These are phyloP conservation scores for Trichogramma dendrolimi DNA, from an alignment of 2,888 invertebrate genomes.

Conservation along the genomic window DNA sequence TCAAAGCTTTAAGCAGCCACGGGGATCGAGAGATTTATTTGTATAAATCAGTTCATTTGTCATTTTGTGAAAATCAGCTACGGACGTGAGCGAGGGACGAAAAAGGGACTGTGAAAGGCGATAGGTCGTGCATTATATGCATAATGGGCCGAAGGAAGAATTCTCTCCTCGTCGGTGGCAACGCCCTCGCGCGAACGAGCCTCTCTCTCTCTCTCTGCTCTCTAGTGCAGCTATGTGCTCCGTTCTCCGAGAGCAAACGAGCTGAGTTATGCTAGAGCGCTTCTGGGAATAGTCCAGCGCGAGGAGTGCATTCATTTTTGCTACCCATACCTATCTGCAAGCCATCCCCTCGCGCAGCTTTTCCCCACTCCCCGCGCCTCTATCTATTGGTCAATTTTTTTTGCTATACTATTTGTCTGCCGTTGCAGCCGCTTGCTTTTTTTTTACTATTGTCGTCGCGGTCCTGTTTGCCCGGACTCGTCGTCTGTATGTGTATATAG, in stretches of 20 bases:
- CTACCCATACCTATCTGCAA: background rate
- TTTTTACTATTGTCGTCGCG: background rate
- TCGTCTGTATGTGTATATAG: too few species aligned
- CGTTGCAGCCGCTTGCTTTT: background rate
- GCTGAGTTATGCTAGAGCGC: constrained; percentile 20
- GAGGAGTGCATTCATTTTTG: constrained; percentile 1
- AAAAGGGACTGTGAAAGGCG: too few species aligned
- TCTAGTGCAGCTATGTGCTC: background rate
- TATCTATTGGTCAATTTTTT: background rate
- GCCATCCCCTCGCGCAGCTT: too few species aligned
- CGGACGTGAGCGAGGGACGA: too few species aligned
- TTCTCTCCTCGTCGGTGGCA: constrained; percentile 13
- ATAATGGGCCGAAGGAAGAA: too few species aligned
- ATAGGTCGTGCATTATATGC: too few species aligned
- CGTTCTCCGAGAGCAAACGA: background rate
- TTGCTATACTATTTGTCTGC: background rate
- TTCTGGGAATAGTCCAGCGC: constrained; percentile 14
- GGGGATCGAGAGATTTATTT: too few species aligned
- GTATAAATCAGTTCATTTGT: too few species aligned
- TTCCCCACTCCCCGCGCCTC: background rate
- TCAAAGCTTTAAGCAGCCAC: too few species aligned
- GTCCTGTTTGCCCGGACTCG: too few species aligned
- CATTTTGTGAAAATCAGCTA: too few species aligned
- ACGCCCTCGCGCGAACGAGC: constrained; percentile 16
- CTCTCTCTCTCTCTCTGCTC: background rate